Evolutionary conservation across 1,140 invertebrate species (phyloP).

Genomic region (Doryteuthis pealeii): DNA sequence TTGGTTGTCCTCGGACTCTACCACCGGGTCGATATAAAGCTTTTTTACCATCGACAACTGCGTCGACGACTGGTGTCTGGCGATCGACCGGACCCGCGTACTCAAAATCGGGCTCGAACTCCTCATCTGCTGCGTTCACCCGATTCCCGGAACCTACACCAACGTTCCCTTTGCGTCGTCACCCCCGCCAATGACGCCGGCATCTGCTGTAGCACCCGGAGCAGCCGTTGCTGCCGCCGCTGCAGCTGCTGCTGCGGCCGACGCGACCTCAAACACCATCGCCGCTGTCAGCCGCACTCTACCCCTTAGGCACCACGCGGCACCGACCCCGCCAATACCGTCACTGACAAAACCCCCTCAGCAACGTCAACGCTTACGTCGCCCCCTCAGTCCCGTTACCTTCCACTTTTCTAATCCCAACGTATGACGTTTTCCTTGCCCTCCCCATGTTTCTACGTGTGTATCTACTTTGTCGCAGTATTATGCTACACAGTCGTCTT

Average conservation of each 20-base stretch:
- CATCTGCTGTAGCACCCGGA: background rate
- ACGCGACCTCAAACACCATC: no score
- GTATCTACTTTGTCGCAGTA: slow-evolving; percentile 50
- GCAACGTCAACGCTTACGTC: background rate
- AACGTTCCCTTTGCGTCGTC: slow-evolving; percentile 20
- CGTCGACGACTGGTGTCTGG: slow-evolving; percentile 53
- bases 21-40: slow-evolving; percentile 48
- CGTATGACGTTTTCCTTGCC: slow-evolving; percentile 52
- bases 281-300: no score
- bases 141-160: slow-evolving; percentile 44
- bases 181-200: background rate
- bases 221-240: background rate
- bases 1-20: slow-evolving; percentile 48
- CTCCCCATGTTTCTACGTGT: slow-evolving; percentile 58
- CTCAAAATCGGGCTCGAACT: slow-evolving; percentile 47
- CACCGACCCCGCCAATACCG: background rate
- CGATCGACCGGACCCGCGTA: slow-evolving; percentile 38
- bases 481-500: slow-evolving; percentile 56
- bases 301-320: background rate
- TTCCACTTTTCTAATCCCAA: slow-evolving; percentile 1
- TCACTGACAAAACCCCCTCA: background rate
- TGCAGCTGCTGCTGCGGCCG: no score
- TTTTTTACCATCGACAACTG: slow-evolving; percentile 56
- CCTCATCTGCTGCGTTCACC: slow-evolving; percentile 54
- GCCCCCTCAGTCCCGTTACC: background rate